Conservation (phyloP, 1,140 invertebrate genomes). For the Dendrolimus kikuchii region DNA sequence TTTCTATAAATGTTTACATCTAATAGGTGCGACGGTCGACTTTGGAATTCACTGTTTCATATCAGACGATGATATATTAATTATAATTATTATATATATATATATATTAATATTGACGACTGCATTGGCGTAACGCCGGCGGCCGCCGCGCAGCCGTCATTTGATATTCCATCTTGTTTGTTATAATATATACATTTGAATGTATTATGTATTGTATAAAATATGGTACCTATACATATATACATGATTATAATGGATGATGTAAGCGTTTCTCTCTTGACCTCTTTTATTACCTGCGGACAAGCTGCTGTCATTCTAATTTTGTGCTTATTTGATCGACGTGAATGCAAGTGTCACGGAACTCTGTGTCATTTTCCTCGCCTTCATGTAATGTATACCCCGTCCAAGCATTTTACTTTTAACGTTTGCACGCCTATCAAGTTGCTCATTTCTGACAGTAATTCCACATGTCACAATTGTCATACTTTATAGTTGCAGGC, state of each 20-base stretch:
- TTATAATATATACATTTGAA: conserved; percentile 57
- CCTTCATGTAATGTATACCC: too few relatives aligned
- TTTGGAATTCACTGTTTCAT: conserved; percentile 38
- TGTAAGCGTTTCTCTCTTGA: conserved; percentile 21
- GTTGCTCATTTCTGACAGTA: too few relatives aligned
- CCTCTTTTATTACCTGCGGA: too few relatives aligned
- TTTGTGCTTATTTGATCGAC: too few relatives aligned
- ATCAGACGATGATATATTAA: conserved; percentile 55
- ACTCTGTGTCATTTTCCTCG: too few relatives aligned
- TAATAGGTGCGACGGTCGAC: conserved; percentile 54
- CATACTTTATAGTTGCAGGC: too few relatives aligned
- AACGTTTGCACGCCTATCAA: too few relatives aligned
- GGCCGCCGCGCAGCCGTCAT: conserved; percentile 33
- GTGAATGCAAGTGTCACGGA: too few relatives aligned
- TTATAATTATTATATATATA: conserved; percentile 39
- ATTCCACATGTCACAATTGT: too few relatives aligned
- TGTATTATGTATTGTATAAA: conserved; percentile 40
- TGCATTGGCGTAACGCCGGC: too few relatives aligned
- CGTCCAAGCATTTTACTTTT: too few relatives aligned
- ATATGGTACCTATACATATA: conserved; percentile 34
- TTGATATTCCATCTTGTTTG: conserved; percentile 65
- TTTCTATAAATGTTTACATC: conserved; percentile 69
- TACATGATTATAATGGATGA: conserved; percentile 32
- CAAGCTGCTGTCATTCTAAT: too few relatives aligned
- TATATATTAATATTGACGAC: not conserved